Conservation (phyloP, 2,888 invertebrate genomes). For the Hyppa rectilinea region DNA sequence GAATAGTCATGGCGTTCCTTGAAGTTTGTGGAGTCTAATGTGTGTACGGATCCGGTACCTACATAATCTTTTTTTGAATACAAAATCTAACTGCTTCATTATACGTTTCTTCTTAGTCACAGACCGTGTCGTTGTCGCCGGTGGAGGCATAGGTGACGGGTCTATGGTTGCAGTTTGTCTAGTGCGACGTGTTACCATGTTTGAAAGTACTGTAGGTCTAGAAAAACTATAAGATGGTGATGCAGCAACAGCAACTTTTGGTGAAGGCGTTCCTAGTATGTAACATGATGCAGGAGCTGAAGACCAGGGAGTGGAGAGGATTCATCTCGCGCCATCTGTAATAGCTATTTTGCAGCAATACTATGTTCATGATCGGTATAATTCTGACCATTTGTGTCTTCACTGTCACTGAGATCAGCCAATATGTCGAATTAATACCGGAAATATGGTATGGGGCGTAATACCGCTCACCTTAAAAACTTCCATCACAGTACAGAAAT, state of each 20-base stretch:
- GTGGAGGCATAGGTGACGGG: conserved; percentile 23
- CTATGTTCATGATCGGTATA: neutral
- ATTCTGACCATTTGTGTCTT: neutral
- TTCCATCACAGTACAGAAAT: no score
- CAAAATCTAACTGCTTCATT: conserved; percentile 30
- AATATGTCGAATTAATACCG: conserved; percentile 10
- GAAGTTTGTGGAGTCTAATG: neutral
- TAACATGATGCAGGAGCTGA: conserved; percentile 14
- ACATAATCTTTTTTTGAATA: conserved; percentile 21
- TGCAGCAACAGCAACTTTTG: conserved; percentile 15
- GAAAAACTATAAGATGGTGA: conserved; percentile 21
- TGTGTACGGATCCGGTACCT: conserved; percentile 24
- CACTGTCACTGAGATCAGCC: conserved; percentile 23
- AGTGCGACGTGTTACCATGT: conserved; percentile 12
- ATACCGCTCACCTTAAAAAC: no score
- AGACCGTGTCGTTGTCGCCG: conserved; percentile 23
- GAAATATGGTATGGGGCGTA: conserved; percentile 15
- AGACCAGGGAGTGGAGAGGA: conserved; percentile 19
- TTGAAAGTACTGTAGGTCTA: conserved; percentile 8
- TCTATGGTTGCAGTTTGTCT: conserved; percentile 13
- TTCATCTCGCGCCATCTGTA: conserved; percentile 12
- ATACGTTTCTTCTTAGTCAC: conserved; percentile 22
- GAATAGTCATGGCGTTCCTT: conserved; percentile 16
- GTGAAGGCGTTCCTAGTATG: conserved; percentile 26
- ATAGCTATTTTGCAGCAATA: conserved; percentile 18